These are phyloP conservation scores for Fregata magnificens DNA, from an alignment of 2,113 vertebrate species.

Conservation along the genomic window DNA sequence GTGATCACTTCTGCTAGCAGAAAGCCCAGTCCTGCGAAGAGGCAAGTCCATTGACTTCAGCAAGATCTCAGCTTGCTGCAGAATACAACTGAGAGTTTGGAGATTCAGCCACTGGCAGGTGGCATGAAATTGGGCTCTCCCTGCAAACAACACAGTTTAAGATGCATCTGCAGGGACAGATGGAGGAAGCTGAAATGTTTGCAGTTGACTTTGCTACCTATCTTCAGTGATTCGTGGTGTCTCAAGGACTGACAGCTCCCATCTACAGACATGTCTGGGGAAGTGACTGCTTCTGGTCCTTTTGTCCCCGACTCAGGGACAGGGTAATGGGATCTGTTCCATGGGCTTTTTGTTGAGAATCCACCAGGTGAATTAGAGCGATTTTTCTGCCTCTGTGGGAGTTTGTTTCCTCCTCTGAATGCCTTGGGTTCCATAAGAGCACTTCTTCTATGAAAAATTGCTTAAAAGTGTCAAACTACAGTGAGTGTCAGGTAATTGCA, in stretches of 20 bases:
- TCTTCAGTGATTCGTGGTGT: not conserved
- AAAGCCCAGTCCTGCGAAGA: not conserved
- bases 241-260: not conserved
- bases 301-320: not conserved
- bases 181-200: not conserved
- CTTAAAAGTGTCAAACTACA: not conserved
- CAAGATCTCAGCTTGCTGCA: not conserved
- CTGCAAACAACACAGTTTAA: not conserved
- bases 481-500: not conserved
- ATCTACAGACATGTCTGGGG: too few relatives aligned
- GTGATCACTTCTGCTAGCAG: not conserved
- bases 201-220: not conserved
- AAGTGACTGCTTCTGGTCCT: not conserved
- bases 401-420: not conserved
- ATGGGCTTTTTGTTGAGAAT: not conserved
- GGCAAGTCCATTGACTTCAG: not conserved
- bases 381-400: not conserved
- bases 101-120: not conserved
- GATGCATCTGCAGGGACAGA: not conserved
- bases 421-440: not conserved
- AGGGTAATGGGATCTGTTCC: not conserved
- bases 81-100: not conserved
- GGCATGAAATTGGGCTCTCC: not conserved
- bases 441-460: not conserved
- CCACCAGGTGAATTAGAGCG: not conserved